These are phyloP conservation scores for Sterrhoptilus dennistouni DNA, from an alignment of 2,113 vertebrate genomes.

Conservation along the genomic window DNA sequence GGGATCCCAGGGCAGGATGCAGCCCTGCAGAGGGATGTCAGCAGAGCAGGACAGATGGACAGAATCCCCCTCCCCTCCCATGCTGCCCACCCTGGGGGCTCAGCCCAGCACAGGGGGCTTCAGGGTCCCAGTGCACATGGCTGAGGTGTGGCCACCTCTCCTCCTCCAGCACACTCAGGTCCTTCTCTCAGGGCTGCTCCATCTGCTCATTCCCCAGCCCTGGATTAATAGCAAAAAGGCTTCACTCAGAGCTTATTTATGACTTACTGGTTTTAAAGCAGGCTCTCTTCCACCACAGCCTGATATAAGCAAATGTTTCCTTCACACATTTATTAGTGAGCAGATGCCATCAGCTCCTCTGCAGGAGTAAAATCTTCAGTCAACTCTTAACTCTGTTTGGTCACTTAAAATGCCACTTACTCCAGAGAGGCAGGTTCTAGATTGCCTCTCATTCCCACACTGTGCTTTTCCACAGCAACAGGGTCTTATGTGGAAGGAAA, in stretches of 20 bases:
- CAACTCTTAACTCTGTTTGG: not conserved
- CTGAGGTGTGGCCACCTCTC: not conserved
- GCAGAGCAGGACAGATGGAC: fast-evolving
- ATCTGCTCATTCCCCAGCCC: not conserved
- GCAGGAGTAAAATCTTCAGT: not conserved
- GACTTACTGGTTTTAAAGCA: not conserved
- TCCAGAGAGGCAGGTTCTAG: not conserved
- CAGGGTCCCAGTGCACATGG: not conserved
- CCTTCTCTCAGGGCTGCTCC: not conserved
- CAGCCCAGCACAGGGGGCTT: not conserved
- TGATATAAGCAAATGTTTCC: not conserved
- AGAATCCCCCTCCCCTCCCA: not conserved
- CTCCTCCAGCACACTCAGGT: not conserved
- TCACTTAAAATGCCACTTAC: not conserved
- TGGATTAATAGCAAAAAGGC: not conserved
- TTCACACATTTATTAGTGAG: not conserved
- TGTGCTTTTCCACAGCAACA: fast-evolving
- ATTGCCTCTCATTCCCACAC: not conserved
- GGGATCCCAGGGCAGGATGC: not conserved
- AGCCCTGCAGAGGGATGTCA: not conserved
- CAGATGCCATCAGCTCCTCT: not conserved
- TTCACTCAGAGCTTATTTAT: not conserved
- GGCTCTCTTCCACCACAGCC: not conserved
- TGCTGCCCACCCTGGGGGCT: not conserved
- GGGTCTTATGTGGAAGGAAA: not conserved